Conservation (phyloP, 2,888 invertebrate genomes). For the Dioctria linearis region DNA sequence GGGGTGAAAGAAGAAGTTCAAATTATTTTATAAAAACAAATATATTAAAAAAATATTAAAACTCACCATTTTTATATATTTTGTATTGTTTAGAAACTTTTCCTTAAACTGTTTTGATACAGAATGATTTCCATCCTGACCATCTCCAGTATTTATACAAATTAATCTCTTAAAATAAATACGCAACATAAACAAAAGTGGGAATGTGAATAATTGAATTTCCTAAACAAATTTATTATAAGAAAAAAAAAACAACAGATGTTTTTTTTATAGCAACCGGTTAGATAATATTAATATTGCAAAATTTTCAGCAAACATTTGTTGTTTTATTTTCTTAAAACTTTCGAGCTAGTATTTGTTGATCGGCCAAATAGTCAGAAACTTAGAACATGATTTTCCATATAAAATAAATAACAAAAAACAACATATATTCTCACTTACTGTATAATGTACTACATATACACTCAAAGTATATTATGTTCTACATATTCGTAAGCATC, state of each 20-base stretch:
- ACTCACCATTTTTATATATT: slow-evolving; percentile 27
- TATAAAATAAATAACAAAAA: too few relatives aligned
- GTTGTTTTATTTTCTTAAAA: slow-evolving; percentile 22
- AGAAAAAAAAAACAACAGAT: neutral
- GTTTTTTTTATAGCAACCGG: slow-evolving; percentile 2
- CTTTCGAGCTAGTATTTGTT: neutral
- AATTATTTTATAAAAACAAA: neutral
- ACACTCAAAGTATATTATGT: too few relatives aligned
- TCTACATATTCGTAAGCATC: too few relatives aligned
- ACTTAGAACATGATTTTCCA: too few relatives aligned
- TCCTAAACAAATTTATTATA: slow-evolving; percentile 15
- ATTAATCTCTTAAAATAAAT: neutral
- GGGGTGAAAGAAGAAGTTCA: neutral
- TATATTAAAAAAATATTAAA: neutral
- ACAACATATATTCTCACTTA: neutral
- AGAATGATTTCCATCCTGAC: slow-evolving; percentile 13
- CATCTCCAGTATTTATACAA: slow-evolving; percentile 29
- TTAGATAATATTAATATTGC: slow-evolving; percentile 22
- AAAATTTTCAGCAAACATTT: slow-evolving; percentile 8
- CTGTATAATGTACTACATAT: neutral
- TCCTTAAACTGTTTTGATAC: neutral
- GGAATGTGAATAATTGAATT: neutral
- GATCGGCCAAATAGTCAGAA: too few relatives aligned
- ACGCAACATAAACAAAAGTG: slow-evolving; percentile 4
- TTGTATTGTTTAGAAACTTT: slow-evolving; percentile 3